Evolutionary conservation across 2,888 invertebrate genomes (phyloP).

Genomic region (Deroplatys truncata): DNA sequence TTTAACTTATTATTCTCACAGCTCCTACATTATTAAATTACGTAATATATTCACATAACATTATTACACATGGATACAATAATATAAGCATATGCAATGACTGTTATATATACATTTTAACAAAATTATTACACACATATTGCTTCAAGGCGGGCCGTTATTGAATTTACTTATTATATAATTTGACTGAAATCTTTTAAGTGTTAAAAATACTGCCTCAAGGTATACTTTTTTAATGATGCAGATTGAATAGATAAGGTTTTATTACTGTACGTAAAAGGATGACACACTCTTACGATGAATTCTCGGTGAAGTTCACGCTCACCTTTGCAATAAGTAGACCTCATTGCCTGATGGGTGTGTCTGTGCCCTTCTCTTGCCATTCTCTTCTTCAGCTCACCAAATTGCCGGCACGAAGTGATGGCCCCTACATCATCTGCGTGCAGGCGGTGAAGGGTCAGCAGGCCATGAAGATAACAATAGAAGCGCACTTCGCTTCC

Average conservation of each 20-base stretch:
- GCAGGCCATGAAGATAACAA: not conserved
- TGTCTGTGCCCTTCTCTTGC: not conserved
- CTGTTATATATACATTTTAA: no score
- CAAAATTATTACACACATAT: no score
- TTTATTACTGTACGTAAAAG: not conserved
- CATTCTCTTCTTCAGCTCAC: not conserved
- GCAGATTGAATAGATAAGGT: not conserved
- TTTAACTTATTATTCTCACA: no score
- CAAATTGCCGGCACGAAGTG: not conserved
- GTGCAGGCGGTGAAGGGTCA: not conserved
- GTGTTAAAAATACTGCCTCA: no score
- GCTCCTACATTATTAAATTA: no score
- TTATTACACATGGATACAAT: no score
- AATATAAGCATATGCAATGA: no score
- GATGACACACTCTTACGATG: not conserved
- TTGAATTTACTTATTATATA: no score
- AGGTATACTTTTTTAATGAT: no score
- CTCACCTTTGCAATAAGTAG: not conserved
- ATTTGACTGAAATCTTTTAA: no score
- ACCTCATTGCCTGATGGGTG: not conserved
- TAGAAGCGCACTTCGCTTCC: not conserved
- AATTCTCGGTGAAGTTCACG: not conserved
- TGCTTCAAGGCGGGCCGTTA: no score
- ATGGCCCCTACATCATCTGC: not conserved
- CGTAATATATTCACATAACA: no score